Conservation (phyloP, 1,140 invertebrate species). For the Drosophila sp. region DNA sequence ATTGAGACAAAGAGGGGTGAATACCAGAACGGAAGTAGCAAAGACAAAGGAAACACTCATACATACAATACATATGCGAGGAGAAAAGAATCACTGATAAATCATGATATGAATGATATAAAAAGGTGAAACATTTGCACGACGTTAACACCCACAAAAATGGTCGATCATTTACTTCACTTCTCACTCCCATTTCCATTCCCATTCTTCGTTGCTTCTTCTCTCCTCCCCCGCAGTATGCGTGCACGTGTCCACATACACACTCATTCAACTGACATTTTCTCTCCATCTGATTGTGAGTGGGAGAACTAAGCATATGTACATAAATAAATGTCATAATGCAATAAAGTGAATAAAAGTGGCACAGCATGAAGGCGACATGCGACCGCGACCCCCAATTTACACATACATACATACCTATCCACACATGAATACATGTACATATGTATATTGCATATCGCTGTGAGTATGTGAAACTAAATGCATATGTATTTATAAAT, state of each 20-base stretch:
- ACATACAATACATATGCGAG: conserved; percentile 14
- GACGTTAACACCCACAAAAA: conserved; percentile 54
- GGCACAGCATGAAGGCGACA: conserved; percentile 58
- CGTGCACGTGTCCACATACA: conserved; percentile 35
- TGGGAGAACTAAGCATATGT: conserved; percentile 26
- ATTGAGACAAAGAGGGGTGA: conserved; percentile 24
- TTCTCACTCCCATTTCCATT: background rate
- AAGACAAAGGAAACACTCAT: conserved; percentile 40
- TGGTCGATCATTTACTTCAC: background rate
- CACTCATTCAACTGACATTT: conserved; percentile 7
- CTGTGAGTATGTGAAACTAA: background rate
- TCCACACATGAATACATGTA: conserved; percentile 16
- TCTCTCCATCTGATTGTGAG: conserved; percentile 22
- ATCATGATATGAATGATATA: conserved; percentile 3
- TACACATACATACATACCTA: conserved; percentile 16
- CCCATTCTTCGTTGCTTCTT: background rate
- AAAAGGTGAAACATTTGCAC: conserved; percentile 52
- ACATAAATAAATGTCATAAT: conserved; percentile 79
- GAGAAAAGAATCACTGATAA: conserved; percentile 38
- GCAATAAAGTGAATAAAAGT: conserved; percentile 70
- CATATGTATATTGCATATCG: conserved; percentile 1
- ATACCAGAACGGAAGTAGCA: conserved; percentile 48
- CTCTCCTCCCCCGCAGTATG: conserved; percentile 3
- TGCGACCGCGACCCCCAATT: conserved; percentile 55
- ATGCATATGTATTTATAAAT: conserved; percentile 25